These are phyloP conservation scores for Aphelenchoides fujianensis DNA, from an alignment of 1,140 invertebrate species.

Conservation along the genomic window DNA sequence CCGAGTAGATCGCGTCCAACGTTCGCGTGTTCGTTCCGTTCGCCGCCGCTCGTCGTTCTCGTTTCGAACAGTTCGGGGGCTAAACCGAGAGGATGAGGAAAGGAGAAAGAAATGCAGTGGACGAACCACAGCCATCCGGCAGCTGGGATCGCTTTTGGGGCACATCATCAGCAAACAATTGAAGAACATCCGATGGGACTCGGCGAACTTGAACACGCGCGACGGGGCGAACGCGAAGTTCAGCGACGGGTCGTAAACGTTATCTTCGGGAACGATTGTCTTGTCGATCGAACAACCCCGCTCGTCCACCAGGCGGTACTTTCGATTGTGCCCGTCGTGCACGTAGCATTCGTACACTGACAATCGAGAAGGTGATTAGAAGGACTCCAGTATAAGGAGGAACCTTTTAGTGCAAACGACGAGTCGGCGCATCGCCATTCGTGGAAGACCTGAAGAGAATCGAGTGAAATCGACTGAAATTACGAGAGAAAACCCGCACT, in stretches of 20 bases:
- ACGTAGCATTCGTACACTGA: conserved; percentile 46
- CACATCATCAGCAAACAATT: conserved; percentile 49
- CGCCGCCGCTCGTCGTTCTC: neutral
- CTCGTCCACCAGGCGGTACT: conserved; percentile 42
- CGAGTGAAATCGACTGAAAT: neutral
- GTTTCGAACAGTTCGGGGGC: conserved; percentile 7
- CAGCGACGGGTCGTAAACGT: conserved; percentile 29
- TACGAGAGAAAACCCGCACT: conserved; percentile 20
- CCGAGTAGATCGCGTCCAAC: conserved; percentile 1
- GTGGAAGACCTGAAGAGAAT: conserved; percentile 27
- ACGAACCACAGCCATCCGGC: conserved; percentile 13
- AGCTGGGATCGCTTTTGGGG: conserved; percentile 40
- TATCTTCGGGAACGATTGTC: conserved; percentile 37
- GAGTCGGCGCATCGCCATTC: conserved; percentile 35
- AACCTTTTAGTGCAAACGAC: conserved; percentile 39
- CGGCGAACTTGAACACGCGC: conserved; percentile 43
- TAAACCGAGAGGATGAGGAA: neutral
- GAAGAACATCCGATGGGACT: conserved; percentile 40
- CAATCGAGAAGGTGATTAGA: no score
- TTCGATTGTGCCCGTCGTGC: conserved; percentile 35
- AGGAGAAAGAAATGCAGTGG: neutral
- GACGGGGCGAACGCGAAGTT: conserved; percentile 36
- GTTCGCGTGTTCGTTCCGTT: neutral
- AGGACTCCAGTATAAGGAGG: no score
- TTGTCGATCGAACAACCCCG: conserved; percentile 40